These are phyloP conservation scores for Celastrina argiolus DNA, from an alignment of 2,888 invertebrate genomes.

Conservation along the genomic window DNA sequence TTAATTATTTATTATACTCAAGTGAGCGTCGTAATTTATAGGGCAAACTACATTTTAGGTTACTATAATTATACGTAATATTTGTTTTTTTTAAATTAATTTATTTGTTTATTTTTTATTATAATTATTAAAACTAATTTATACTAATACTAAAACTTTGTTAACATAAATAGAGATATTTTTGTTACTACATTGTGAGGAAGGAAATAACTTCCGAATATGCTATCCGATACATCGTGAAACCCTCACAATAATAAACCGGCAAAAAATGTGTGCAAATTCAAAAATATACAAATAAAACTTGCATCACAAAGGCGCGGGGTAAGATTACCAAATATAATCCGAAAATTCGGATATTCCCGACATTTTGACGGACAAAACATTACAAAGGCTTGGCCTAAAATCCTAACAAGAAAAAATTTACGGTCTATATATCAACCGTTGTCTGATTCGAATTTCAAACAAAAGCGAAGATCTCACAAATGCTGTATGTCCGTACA, in stretches of 20 bases:
- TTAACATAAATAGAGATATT: not conserved
- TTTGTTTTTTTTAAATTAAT: too few species aligned
- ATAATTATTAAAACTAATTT: too few species aligned
- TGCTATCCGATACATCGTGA: too few species aligned
- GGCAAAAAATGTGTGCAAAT: not conserved
- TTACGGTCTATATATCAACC: not conserved
- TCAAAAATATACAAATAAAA: not conserved
- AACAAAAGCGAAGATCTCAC: slow-evolving; percentile 5
- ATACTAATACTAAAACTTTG: too few species aligned
- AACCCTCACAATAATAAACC: not conserved
- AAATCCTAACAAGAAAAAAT: not conserved
- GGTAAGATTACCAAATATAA: not conserved
- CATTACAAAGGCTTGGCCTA: not conserved
- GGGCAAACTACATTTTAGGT: too few species aligned
- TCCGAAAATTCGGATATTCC: not conserved
- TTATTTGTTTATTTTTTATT: too few species aligned
- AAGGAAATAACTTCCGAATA: too few species aligned
- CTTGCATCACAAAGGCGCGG: not conserved
- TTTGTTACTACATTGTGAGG: too few species aligned
- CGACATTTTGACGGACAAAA: not conserved
- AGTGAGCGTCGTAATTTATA: too few species aligned
- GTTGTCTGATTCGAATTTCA: slow-evolving; percentile 8
- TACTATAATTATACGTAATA: too few species aligned
- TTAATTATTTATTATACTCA: too few species aligned
- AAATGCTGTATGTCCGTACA: not conserved